Base-by-base conservation (phyloP, 2,888 invertebrate species). In the Exocentrus adspersus region DNA sequence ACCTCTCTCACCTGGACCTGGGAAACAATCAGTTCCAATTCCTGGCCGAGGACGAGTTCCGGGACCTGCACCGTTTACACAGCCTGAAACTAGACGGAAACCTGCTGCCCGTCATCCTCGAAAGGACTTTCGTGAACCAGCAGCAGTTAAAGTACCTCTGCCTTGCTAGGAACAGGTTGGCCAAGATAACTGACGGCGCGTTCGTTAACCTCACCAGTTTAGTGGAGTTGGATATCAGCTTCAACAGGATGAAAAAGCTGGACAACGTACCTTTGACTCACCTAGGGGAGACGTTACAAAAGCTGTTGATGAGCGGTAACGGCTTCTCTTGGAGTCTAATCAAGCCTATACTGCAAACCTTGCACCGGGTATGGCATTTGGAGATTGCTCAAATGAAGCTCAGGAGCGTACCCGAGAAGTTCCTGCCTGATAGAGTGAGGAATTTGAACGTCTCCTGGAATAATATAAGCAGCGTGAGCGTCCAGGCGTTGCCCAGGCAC, bases 1-100 rank as follows among this genome's bases (percentile, higher is more conserved):
- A 88, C 77, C 85, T 93, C 67, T 87, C 87, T 72, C 89, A 90
- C 78, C 82, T 93, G 73, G 93, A 93, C 82, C 84, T 93, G 74
- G 92, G 92, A 42, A 87, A 91, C 78, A 93, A 93, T 83, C 86
- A 86, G 62, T 90, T 93, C 79, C 91, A 91, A 82, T 92, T 90
- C 81, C 82, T 92, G 56, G 88, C 89, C 69, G 85, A 88, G 48
- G 91, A 91, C 75, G 91, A 92, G 79, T 92, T 90, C 78, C 85
- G 86, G 72, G 90, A 89, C 77, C 84, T 92, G 50, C 88, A 87
- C 74, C 87, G 87, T 64, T 81, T 92, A 30, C 87, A 85, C 76
- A 87, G 83, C 71, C 82, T 92, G 46, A 86, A 86, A 71, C 82
- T 93, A 68, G 92, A 93, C 74, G 92, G 92, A 16, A 93, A 93